These are phyloP conservation scores for Columba janthina DNA, from an alignment of 2,113 vertebrate species.

Conservation along the genomic window DNA sequence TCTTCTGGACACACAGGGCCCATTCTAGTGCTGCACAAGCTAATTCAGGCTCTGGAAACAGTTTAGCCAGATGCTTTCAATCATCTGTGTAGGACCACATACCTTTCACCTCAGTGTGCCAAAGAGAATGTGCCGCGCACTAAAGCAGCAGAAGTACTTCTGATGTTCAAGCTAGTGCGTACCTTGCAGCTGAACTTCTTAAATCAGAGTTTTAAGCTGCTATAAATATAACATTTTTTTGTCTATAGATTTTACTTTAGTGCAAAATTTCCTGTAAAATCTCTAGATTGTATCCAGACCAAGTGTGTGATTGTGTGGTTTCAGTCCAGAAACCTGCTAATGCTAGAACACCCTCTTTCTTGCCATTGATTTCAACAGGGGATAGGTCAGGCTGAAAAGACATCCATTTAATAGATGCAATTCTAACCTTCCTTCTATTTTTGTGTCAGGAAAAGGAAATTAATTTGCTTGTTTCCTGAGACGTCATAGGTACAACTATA, in stretches of 20 bases:
- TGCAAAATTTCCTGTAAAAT: not conserved
- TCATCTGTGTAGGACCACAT: not conserved
- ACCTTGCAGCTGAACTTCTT: not conserved
- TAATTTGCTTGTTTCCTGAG: not conserved
- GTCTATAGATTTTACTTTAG: not conserved
- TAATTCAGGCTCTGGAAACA: not conserved
- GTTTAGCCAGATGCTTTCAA: not conserved
- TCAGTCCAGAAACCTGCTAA: not conserved
- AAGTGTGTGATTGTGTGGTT: not conserved
- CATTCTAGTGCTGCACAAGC: not conserved
- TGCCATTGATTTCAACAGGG: not conserved
- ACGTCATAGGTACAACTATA: not conserved
- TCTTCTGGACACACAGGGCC: not conserved
- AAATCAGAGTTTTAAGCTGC: not conserved
- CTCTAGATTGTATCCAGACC: not conserved
- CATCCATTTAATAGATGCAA: not conserved
- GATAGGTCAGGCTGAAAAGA: not conserved
- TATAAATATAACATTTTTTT: not conserved
- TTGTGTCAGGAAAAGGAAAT: not conserved
- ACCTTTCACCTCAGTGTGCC: not conserved
- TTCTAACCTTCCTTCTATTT: not conserved
- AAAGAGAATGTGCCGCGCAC: not conserved
- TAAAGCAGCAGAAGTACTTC: not conserved
- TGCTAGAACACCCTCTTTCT: not conserved
- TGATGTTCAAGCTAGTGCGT: accelerated